Conservation (phyloP, 2,113 vertebrate species). For the Hyaena hyaena region DNA sequence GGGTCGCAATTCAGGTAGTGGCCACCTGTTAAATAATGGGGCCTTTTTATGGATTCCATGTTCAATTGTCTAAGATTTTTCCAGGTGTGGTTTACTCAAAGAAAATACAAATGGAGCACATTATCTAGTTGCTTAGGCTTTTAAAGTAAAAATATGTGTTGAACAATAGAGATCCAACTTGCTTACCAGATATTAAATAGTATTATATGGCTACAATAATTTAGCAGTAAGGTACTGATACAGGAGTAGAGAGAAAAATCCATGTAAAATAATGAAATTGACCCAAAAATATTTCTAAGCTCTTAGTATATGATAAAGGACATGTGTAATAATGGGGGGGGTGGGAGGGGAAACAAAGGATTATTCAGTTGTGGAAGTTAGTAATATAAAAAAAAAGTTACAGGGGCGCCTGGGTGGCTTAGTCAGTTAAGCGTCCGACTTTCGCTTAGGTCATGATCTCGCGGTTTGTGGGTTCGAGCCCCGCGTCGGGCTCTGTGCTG, state of each 20-base stretch:
- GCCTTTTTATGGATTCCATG: constrained; percentile 71
- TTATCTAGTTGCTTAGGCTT: constrained; percentile 35
- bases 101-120: constrained; percentile 57
- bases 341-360: background rate
- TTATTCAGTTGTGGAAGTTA: background rate
- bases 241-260: background rate
- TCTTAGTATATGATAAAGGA: background rate
- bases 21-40: constrained; percentile 76
- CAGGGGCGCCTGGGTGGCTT: too few species aligned
- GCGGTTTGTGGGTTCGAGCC: too few species aligned
- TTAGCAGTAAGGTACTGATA: constrained; percentile 14
- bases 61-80: constrained; percentile 67
- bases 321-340: background rate
- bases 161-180: constrained; percentile 56
- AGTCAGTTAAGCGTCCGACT: too few species aligned
- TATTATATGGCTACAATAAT: constrained; percentile 31
- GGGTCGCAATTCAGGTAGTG: constrained; percentile 64
- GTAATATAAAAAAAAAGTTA: background rate
- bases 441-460: too few species aligned
- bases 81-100: constrained; percentile 73
- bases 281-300: constrained; percentile 14
- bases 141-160: constrained; percentile 52
- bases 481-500: too few species aligned
- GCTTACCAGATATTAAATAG: background rate
- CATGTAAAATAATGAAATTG: constrained; percentile 41